Base-by-base conservation (phyloP, 2,888 invertebrate genomes). In the Neelides folsomi region DNA sequence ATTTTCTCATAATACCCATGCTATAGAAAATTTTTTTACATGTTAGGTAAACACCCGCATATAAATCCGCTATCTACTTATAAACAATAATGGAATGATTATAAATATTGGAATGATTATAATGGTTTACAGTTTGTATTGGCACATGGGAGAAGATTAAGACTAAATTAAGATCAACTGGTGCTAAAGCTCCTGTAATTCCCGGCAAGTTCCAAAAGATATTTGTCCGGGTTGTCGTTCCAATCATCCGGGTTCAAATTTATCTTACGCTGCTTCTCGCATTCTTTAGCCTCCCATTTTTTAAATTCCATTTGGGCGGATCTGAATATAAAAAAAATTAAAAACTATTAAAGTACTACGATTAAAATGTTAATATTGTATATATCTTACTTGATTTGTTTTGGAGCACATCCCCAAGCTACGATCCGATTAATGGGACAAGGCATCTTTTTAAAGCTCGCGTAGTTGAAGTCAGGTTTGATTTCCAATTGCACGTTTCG, bases 181-280 rank as follows among this genome's bases (percentile, higher is more conserved):
- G 16, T 43, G 10, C 18, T 43, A 39, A 62, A 64, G 43, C 62
- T 62, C 39, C 49, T 58, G 52, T 61, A 59, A 9, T 45, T 53
- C 44, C 64, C 64, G 10, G 59, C 64, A 0, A 64, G 50, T 45
- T 64, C 64, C 13, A 64, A 50, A 15, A 64, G 38, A 47, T 92
- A 89, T 52, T 92, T 79, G 74, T 95, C 94, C 0, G 94, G 93
- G 73, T 93, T 90, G 68, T 94, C 92, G 68, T 88, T 78, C 94
- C 94, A 95, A 69, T 93, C 92, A 16, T 85, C 81, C 0, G 89
- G 81, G 13, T 83, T 86, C 54, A 92, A 71, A 69, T 92, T 92
- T 8, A 94, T 86, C 67, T 81, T 79, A 49, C 86, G 75, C 65
- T 86, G 84, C 55, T 83, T 79, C 72, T 94, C 90, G 0, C 84